Conservation (phyloP, 2,797 vertebrate genomes). For the Microctenopoma stevenorrisi region DNA sequence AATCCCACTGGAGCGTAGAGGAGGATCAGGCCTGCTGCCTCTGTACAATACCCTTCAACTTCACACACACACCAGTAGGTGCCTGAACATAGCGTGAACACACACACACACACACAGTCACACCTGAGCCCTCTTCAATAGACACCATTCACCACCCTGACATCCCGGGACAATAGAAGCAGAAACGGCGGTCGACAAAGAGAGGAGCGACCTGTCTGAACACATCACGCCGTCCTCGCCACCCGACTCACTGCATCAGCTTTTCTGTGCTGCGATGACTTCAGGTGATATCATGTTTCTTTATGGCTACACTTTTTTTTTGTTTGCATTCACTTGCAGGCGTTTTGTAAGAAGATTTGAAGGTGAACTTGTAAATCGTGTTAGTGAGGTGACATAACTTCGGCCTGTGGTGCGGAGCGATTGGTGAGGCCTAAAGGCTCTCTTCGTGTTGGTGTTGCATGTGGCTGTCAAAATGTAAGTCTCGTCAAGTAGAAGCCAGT, state of each 20-base stretch:
- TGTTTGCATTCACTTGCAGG: slow-evolving; percentile 66
- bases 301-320: slow-evolving; percentile 52
- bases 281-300: slow-evolving; percentile 71
- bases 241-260: slow-evolving; percentile 51
- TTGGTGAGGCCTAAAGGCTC: slow-evolving; percentile 23
- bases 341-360: slow-evolving; percentile 63
- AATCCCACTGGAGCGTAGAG: slow-evolving; percentile 67
- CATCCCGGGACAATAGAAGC: slow-evolving; percentile 69
- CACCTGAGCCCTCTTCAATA: slow-evolving; percentile 80
- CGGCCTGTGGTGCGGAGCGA: neutral
- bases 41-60: slow-evolving; percentile 68
- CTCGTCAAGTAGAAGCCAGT: slow-evolving; percentile 15
- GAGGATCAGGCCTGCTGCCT: slow-evolving; percentile 76
- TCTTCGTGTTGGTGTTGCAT: slow-evolving; percentile 5
- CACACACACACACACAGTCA: slow-evolving; percentile 61
- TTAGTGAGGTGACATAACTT: slow-evolving; percentile 23
- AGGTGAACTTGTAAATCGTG: slow-evolving; percentile 41
- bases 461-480: slow-evolving; percentile 20
- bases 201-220: slow-evolving; percentile 70
- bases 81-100: slow-evolving; percentile 35
- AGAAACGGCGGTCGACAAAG: slow-evolving; percentile 52
- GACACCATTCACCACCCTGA: slow-evolving; percentile 73
- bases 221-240: slow-evolving; percentile 65
- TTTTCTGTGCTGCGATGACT: slow-evolving; percentile 54
- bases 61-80: slow-evolving; percentile 24